Evolutionary conservation across 2,113 vertebrate species (phyloP), one percentile per base, ranked within the genome.

Genomic region (Chaetodon auriga): DNA sequence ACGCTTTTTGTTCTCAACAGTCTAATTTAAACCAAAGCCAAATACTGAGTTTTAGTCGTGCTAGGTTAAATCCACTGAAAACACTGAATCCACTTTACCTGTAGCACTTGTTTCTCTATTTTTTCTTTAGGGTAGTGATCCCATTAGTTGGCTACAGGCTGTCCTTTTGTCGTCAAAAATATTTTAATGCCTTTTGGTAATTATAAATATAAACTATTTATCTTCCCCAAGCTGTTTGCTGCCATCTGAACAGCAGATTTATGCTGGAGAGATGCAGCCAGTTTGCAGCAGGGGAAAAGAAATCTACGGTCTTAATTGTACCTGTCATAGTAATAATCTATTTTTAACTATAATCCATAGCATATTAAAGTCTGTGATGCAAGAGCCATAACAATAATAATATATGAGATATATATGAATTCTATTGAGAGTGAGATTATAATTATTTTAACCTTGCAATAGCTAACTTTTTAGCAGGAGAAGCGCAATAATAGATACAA

Each of bases 1-100:
- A 68, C 23, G 53, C 66, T 30, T 60, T 83, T 60, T 76, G 36
- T 83, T 88, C 49, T 83, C 63, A 79, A 80, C 76, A 46, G 71
- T 85, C 82, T 88, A 25, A 88, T 92, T 91, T 88, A 93, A 91
- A 90, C 92, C 92, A 93, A 93, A 92, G 91, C 78, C 53, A 82
- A 48, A 87, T 79, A 23, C 79, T 75, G 41, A 85, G 60, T 92
- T 90, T 75, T 38, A 87, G 72, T 83, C 62, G 80, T 49, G 72
- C 66, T 82, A 63, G 43, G 73, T 85, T 85, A 45, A 86, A 85
- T 68, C 71, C 60, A 87, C 80, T 86, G 58, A 68, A 75, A 85
- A 75, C 76, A 87, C 75, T 86, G 70, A 83, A 73, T 81, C 81
- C 89, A 89, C 87, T 90, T 93, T 89, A 91, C 88, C 81, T 89